These are phyloP conservation scores for Hipparchia semele DNA, from an alignment of 2,888 invertebrate genomes.

Conservation along the genomic window DNA sequence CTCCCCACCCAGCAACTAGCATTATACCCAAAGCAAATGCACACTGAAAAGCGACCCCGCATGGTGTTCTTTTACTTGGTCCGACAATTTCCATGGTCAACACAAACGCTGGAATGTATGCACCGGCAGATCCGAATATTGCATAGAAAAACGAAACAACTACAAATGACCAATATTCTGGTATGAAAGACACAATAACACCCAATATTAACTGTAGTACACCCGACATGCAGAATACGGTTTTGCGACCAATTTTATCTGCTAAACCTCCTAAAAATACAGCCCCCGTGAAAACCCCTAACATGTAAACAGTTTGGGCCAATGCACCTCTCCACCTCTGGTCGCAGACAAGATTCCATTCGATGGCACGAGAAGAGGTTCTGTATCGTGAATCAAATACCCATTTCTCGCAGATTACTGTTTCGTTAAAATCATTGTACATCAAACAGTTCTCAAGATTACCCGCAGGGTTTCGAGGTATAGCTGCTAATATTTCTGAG, in stretches of 20 bases:
- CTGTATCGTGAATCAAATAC: slow-evolving; percentile 90
- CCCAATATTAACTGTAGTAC: slow-evolving; percentile 88
- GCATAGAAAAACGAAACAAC: slow-evolving; percentile 87
- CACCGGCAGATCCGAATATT: slow-evolving; percentile 92
- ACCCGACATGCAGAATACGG: slow-evolving; percentile 91
- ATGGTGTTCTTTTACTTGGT: slow-evolving; percentile 89
- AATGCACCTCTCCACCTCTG: slow-evolving; percentile 91
- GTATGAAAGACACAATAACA: slow-evolving; percentile 89
- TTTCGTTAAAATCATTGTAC: slow-evolving; percentile 64
- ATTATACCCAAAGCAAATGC: slow-evolving; percentile 92
- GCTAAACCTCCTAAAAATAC: slow-evolving; percentile 91
- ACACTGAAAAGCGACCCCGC: slow-evolving; percentile 91
- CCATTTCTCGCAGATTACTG: slow-evolving; percentile 78
- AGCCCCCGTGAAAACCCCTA: slow-evolving; percentile 93
- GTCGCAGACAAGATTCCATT: slow-evolving; percentile 93
- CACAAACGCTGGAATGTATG: slow-evolving; percentile 87
- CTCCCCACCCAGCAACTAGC: slow-evolving; percentile 93
- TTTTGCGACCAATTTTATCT: slow-evolving; percentile 92
- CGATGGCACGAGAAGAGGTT: slow-evolving; percentile 88
- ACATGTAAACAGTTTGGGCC: slow-evolving; percentile 91
- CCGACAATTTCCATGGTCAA: slow-evolving; percentile 93
- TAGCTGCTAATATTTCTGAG: slow-evolving; percentile 77
- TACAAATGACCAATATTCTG: slow-evolving; percentile 89
- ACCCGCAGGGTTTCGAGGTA: slow-evolving; percentile 81
- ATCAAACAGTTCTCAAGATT: slow-evolving; percentile 85